Evolutionary conservation across 1,140 invertebrate species (phyloP), one percentile per base, ranked within the genome.

Genomic region (Dendroctonus valens): DNA sequence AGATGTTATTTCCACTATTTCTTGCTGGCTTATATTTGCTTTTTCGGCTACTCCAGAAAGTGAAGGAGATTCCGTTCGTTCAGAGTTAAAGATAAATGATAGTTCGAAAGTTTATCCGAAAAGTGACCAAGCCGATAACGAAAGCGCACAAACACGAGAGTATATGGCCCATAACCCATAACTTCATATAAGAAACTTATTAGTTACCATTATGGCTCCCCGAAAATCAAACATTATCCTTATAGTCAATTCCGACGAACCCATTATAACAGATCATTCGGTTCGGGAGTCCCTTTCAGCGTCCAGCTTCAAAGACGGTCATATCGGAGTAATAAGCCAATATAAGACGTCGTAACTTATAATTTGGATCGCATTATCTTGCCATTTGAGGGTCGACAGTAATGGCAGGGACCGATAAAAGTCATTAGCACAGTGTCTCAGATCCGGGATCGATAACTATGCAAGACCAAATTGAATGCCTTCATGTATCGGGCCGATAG

Each of bases 321-420:
- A 65, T 69, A 65, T 42, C 64, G 52, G 53, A 41, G 59, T 69
- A 71, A 70, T 73, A 71, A 73, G 70, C 70, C 72, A 71, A 69
- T 71, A 73, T 73, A 68, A 71, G 70, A 69, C 65, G 70, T 70
- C 65, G 68, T 73, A 73, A 73, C 72, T 73, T 73, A 73, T 73
- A 73, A 73, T 73, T 73, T 73, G 69, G 65, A 63, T 57, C 70
- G 62, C 70, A 70, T 73, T 71, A 73, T 70, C 67, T 70, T 53
- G 52, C 41, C 50, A 44, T 63, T 59, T 65, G 61, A 54, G 59
- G 64, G 51, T 70, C 40, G 62, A 63, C 64, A 59, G 49, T 73
- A 73, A 71, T 73, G 70, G 70, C 67, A 44, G 50, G 44, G 40
- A 59, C 68, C 68, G 72, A 73, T 73, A 73, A 73, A 68, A 54